These are phyloP conservation scores for Heliopora coerulea DNA, from an alignment of 92 coral and sea anemone species.

Conservation along the genomic window DNA sequence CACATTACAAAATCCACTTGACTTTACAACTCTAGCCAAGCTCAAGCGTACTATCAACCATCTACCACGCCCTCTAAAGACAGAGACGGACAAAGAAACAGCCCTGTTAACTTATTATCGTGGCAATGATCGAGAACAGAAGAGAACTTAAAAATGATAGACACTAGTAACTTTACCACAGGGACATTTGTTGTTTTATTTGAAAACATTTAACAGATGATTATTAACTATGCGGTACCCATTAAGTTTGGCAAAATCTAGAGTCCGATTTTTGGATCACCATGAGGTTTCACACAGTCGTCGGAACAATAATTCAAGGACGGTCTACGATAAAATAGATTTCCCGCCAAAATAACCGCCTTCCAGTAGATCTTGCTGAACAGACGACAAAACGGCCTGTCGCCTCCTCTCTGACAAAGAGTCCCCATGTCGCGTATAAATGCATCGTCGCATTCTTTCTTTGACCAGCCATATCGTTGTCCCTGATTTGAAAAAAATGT, in stretches of 20 bases:
- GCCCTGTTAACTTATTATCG: too few relatives aligned
- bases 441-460: constrained; percentile 28
- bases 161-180: too few relatives aligned
- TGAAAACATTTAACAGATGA: too few relatives aligned
- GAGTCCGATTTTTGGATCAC: constrained; percentile 16
- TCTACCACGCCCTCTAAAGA: too few relatives aligned
- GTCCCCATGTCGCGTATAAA: constrained; percentile 21
- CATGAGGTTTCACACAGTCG: constrained; percentile 21
- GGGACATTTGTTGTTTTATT: too few relatives aligned
- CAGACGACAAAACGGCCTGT: not conserved
- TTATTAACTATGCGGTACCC: too few relatives aligned
- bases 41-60: too few relatives aligned
- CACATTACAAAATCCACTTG: too few relatives aligned
- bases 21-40: too few relatives aligned
- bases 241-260: not conserved
- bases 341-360: constrained; percentile 10
- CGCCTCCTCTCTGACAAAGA: constrained; percentile 3
- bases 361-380: constrained; percentile 13
- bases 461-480: constrained; percentile 12
- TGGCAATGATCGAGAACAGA: too few relatives aligned
- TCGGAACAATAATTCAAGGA: constrained; percentile 13
- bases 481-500: constrained; percentile 12
- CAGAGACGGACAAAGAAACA: too few relatives aligned
- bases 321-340: constrained; percentile 22
- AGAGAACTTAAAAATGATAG: too few relatives aligned